Evolutionary conservation across 2,113 vertebrate genomes (phyloP).

Genomic region (Platichthys stellatus): DNA sequence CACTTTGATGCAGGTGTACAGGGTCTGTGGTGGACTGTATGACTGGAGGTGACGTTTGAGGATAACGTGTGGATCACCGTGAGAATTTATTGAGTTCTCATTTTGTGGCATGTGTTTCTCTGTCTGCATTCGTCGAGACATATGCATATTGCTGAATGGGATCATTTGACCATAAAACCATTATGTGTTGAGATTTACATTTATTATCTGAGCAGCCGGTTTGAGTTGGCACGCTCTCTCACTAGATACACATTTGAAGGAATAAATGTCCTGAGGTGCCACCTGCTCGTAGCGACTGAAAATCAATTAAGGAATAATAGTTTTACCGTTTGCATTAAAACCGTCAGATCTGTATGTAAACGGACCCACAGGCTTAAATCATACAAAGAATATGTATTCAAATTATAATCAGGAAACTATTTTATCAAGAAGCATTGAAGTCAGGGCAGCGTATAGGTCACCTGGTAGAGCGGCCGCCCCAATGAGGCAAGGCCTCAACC

Average conservation of each 20-base stretch:
- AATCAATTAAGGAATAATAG: neutral
- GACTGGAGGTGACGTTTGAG: constrained; percentile 5
- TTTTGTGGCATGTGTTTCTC: constrained; percentile 28
- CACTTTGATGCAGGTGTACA: neutral
- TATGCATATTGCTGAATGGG: neutral
- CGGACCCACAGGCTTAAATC: neutral
- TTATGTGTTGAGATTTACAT: constrained; percentile 18
- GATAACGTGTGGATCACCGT: constrained; percentile 6
- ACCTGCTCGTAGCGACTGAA: neutral
- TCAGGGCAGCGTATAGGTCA: too few relatives aligned
- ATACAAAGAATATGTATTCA: neutral
- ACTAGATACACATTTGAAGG: neutral
- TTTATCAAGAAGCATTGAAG: constrained; percentile 1
- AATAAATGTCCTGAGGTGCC: neutral
- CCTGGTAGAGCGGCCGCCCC: too few relatives aligned
- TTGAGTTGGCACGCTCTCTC: constrained; percentile 7
- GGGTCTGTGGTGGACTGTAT: neutral
- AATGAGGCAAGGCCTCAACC: too few relatives aligned
- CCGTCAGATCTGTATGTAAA: neutral
- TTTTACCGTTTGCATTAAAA: neutral
- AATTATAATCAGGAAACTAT: neutral
- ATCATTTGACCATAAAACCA: neutral
- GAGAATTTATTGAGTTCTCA: constrained; percentile 20
- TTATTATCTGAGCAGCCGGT: neutral
- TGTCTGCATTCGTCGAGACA: constrained; percentile 30